Percentiles rank a stretch among this genome's conserved stretches.
phyloP scores from a whole-genome alignment of 2,888 invertebrate genomes.

The Papilio elwesi region DNA sequence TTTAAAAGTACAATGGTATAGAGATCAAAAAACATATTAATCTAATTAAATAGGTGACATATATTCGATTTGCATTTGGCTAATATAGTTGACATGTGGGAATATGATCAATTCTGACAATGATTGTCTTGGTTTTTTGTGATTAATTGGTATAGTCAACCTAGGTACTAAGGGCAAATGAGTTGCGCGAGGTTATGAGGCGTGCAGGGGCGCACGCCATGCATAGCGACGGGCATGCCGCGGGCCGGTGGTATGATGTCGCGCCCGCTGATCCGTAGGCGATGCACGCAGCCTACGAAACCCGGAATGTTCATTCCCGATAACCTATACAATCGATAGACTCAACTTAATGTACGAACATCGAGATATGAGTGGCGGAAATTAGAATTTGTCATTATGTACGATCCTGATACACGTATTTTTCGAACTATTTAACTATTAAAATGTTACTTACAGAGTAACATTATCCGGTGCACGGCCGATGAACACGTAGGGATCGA shows the following conservation, averaged over 20 bases:
- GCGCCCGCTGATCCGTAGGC: conserved; percentile 86
- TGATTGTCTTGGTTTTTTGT: neutral
- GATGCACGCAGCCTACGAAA: conserved; percentile 92
- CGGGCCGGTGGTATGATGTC: conserved; percentile 85
- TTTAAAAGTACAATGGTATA: too few relatives aligned
- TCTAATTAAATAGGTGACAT: too few relatives aligned
- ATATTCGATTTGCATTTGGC: too few relatives aligned
- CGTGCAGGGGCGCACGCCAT: conserved; percentile 72
- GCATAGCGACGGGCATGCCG: conserved; percentile 69
- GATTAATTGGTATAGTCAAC: neutral
- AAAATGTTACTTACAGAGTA: conserved; percentile 70
- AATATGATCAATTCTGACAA: neutral
- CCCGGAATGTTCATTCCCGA: conserved; percentile 90
- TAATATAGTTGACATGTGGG: too few relatives aligned
- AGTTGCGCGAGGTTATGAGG: conserved; percentile 73
- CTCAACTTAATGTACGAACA: too few relatives aligned
- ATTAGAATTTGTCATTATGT: neutral
- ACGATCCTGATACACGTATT: neutral
- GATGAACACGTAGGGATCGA: conserved; percentile 73
- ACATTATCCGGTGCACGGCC: conserved; percentile 75
- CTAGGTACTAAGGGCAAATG: conserved; percentile 61
- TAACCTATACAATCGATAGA: conserved; percentile 79
- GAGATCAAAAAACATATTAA: too few relatives aligned
- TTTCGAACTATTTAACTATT: neutral
- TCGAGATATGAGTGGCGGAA: too few relatives aligned